These are phyloP conservation scores for Globodera ellingtonae DNA, from an alignment of 1,140 invertebrate genomes.

Conservation along the genomic window DNA sequence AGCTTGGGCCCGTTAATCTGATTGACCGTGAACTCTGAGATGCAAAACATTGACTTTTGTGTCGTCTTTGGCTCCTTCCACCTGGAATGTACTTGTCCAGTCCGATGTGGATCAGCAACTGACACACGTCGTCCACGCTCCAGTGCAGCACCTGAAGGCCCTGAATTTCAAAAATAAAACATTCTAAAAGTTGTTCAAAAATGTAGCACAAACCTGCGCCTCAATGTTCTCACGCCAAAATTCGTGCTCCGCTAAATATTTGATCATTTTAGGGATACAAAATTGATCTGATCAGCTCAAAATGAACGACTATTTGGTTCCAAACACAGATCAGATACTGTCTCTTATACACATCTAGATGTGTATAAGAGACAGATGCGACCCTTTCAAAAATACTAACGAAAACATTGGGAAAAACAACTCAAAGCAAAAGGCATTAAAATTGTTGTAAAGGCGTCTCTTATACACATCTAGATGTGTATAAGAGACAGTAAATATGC, in stretches of 20 bases:
- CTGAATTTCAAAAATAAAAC: background rate
- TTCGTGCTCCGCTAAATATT: slow-evolving; percentile 54
- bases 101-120: slow-evolving; percentile 62
- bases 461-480: no score
- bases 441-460: background rate
- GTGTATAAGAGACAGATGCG: no score
- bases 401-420: background rate
- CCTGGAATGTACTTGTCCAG: slow-evolving; percentile 63
- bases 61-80: background rate
- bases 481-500: no score
- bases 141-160: slow-evolving; percentile 59
- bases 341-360: no score
- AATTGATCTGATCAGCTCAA: background rate
- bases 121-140: slow-evolving; percentile 62
- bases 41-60: background rate
- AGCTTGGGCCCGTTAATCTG: slow-evolving; percentile 63
- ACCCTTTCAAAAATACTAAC: no score
- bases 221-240: slow-evolving; percentile 63
- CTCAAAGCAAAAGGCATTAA: background rate
- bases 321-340: no score
- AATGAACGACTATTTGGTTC: no score
- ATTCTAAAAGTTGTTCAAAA: background rate
- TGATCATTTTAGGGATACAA: slow-evolving; percentile 18
- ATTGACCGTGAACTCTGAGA: slow-evolving; percentile 61
- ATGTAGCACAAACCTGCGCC: slow-evolving; percentile 38